Base-by-base conservation (phyloP, 2,888 invertebrate genomes). In the Plagiodera versicolora region DNA sequence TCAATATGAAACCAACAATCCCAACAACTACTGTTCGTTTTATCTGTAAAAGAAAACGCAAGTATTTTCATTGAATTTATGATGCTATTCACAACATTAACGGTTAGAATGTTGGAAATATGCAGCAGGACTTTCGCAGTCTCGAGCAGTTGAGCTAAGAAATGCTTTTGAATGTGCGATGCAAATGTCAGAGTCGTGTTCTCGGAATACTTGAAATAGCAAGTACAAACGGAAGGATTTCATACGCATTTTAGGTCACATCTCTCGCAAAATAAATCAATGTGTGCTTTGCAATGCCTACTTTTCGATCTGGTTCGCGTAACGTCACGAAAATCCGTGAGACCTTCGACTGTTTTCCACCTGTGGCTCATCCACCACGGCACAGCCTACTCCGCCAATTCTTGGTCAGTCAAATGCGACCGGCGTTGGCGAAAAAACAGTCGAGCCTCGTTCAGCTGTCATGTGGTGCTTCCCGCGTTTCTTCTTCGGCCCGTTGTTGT, bases 381-480 rank as follows among this genome's bases (percentile, higher is more conserved):
- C 90, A n/a, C 32, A 32, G 8, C 10, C 8, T 32, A 10, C 11
- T 24, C 24, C 24, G 8, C 14, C 10, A 3, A n/a, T 24, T 6
- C 2, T 6, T 6, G 8, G n/a, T 39, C 39, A 39, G 39, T 39
- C 14, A 14, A 39, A 14, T 11, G 39, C 39, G 39, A 39, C 14
- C 39, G 39, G 39, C 39, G 39, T 39, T 14, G 39, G 14, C 39
- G 39, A 24, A 39, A 39, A 39, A 39, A 39, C 4, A 10, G 14
- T 11, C 32, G 14, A 24, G 24, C 4, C 6, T 3, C 24, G 24
- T 6, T 3, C 24, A 6, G 24, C 39, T 8, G n/a, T 19, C 10
- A 18, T 48, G 19, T 17, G 48, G 18, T 39, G n/a, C 4, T 39
- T 8, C 39, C 16, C n/a, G 39, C 16, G n/a, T 2, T 39, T 14